Evolutionary conservation across 2,888 invertebrate species (phyloP), one percentile per base, ranked within the genome.

Genomic region (Corythucha ciliata): DNA sequence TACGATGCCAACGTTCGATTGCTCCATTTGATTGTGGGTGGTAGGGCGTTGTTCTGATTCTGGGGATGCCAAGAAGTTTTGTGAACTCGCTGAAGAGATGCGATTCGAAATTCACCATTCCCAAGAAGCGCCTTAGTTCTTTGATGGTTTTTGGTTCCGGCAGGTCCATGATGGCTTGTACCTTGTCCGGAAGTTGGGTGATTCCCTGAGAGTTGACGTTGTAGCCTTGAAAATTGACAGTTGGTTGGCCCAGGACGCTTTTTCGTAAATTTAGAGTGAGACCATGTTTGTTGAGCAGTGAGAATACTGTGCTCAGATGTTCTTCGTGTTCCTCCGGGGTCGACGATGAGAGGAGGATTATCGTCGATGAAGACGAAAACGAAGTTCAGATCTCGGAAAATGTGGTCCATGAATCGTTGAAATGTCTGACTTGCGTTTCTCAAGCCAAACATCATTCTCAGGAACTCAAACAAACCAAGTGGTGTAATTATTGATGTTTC

Each of bases 1-100:
- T 62, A 2, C 69, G 58, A 55, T 71, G 70, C 48, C 66, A 64
- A 3, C 68, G 57, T 54, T 70, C 68, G 3, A 70, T 61, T 48
- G 68, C 60, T 1, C 68, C 69, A 47, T 70, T 69, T 1, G 65
- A n/a, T n/a, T n/a, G n/a, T n/a, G n/a, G n/a, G n/a, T n/a, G n/a
- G n/a, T n/a, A n/a, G n/a, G n/a, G n/a, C n/a, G n/a, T n/a, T n/a
- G n/a, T n/a, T n/a, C n/a, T n/a, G n/a, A n/a, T n/a, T n/a, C n/a
- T n/a, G n/a, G n/a, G n/a, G n/a, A n/a, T n/a, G n/a, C n/a, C n/a
- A n/a, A n/a, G n/a, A n/a, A n/a, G n/a, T n/a, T n/a, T n/a, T n/a
- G n/a, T n/a, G n/a, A n/a, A n/a, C n/a, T n/a, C n/a, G n/a, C n/a
- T n/a, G n/a, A n/a, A n/a, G n/a, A n/a, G n/a, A n/a, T n/a, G n/a